These are phyloP conservation scores for Conopomorpha cramerella DNA, from an alignment of 1,140 invertebrate species.

Conservation along the genomic window DNA sequence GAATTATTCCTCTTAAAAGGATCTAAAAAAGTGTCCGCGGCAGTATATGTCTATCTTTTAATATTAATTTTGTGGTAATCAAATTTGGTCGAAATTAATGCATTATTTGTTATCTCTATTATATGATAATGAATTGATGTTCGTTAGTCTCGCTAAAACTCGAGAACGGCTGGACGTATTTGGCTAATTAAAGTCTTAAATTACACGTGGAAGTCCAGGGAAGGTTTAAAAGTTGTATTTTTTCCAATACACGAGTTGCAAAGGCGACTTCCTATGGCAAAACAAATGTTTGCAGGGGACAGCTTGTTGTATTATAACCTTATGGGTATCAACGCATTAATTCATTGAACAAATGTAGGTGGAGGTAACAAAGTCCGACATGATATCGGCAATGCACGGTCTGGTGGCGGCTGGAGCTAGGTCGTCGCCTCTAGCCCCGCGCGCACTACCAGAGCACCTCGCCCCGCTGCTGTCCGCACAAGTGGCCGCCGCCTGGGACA, in stretches of 20 bases:
- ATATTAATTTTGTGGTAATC: too few relatives aligned
- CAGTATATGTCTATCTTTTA: too few relatives aligned
- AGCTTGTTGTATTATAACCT: background rate
- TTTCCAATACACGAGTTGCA: background rate
- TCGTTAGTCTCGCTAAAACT: too few relatives aligned
- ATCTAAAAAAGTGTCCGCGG: too few relatives aligned
- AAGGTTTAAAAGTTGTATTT: background rate
- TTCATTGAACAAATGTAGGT: conserved; percentile 17
- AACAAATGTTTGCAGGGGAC: background rate
- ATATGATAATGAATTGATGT: too few relatives aligned
- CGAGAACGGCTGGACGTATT: too few relatives aligned
- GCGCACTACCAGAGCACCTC: conserved; percentile 19
- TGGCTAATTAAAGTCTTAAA: too few relatives aligned
- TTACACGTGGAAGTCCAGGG: too few relatives aligned
- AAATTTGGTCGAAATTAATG: too few relatives aligned
- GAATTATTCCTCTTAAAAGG: too few relatives aligned
- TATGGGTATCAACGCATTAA: background rate
- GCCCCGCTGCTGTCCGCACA: conserved; percentile 25
- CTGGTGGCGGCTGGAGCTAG: conserved; percentile 36
- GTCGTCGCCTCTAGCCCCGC: conserved; percentile 19
- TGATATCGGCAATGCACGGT: conserved; percentile 27
- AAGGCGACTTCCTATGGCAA: background rate
- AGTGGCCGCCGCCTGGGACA: conserved; percentile 19
- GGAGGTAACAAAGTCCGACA: conserved; percentile 30
- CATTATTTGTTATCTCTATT: too few relatives aligned